phyloP scores from a whole-genome alignment of 2,797 vertebrate species.

The Sus cebifrons region DNA sequence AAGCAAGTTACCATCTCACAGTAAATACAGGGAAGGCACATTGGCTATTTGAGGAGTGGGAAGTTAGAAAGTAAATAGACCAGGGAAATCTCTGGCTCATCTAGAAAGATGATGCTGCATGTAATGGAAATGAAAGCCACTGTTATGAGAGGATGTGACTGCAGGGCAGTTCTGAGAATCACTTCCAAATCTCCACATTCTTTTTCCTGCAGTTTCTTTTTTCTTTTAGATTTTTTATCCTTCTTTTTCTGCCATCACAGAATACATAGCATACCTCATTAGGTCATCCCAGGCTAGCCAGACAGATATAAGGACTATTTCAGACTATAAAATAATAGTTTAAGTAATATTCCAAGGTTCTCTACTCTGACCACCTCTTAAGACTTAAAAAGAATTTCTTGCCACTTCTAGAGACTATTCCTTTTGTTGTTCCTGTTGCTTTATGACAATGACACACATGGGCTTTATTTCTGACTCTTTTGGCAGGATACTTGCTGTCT shows the following conservation, averaged over 20 bases:
- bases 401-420: neutral
- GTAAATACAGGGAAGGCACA: neutral
- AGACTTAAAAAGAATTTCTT: neutral
- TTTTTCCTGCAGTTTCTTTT: neutral
- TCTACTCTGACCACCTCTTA: neutral
- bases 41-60: neutral
- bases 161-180: neutral
- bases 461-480: neutral
- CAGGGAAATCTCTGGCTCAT: neutral
- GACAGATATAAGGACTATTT: constrained; percentile 12
- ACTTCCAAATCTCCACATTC: neutral
- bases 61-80: neutral
- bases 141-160: neutral
- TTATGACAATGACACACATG: neutral
- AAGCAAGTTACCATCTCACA: neutral
- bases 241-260: neutral
- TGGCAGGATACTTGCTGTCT: neutral
- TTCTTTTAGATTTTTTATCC: neutral
- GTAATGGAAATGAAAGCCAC: rapidly evolving
- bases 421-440: neutral
- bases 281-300: neutral
- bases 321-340: neutral
- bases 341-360: constrained; percentile 20
- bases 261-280: neutral
- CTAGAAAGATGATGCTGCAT: neutral